Percentiles rank a stretch among this genome's conserved stretches.
phyloP scores from a whole-genome alignment of 2,888 invertebrate species.

The Agrotis clavis region DNA sequence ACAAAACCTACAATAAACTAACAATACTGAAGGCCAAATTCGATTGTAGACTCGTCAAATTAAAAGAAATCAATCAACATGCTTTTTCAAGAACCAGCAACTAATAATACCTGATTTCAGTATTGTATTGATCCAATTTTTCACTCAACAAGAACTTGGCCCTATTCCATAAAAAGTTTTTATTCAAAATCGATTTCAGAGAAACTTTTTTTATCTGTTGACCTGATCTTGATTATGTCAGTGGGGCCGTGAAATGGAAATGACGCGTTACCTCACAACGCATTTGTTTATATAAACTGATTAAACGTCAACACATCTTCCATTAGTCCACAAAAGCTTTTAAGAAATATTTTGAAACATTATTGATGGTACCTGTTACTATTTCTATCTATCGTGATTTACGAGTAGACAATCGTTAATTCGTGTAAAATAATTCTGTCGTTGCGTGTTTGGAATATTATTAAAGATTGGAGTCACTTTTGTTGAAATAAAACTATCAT shows the following conservation, averaged over 20 bases:
- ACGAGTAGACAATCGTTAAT: slow-evolving; percentile 13
- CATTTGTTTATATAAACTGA: slow-evolving; percentile 3
- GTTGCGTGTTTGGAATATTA: slow-evolving; percentile 24
- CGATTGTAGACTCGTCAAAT: slow-evolving; percentile 11
- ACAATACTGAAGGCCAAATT: slow-evolving; percentile 9
- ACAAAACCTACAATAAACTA: background rate
- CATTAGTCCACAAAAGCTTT: slow-evolving; percentile 31
- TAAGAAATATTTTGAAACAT: slow-evolving; percentile 20
- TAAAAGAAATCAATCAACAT: slow-evolving; percentile 19
- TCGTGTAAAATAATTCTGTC: slow-evolving; percentile 28
- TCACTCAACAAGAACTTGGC: slow-evolving; percentile 6
- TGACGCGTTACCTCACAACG: slow-evolving; percentile 21
- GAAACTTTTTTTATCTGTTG: slow-evolving; percentile 34
- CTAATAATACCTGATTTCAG: slow-evolving; percentile 8
- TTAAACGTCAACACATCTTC: slow-evolving; percentile 30
- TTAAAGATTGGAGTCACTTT: slow-evolving; percentile 21
- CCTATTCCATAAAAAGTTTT: slow-evolving; percentile 20
- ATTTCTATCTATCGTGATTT: slow-evolving; percentile 21
- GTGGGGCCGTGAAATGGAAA: slow-evolving; percentile 18
- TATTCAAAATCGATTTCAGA: slow-evolving; percentile 9
- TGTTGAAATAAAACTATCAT: slow-evolving; percentile 37
- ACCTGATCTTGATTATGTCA: slow-evolving; percentile 30
- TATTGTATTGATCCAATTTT: slow-evolving; percentile 7
- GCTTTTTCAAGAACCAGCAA: slow-evolving; percentile 1
- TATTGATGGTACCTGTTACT: slow-evolving; percentile 24